phyloP scores from a whole-genome alignment of 2,888 invertebrate genomes.

The Argynnis bischoffii region DNA sequence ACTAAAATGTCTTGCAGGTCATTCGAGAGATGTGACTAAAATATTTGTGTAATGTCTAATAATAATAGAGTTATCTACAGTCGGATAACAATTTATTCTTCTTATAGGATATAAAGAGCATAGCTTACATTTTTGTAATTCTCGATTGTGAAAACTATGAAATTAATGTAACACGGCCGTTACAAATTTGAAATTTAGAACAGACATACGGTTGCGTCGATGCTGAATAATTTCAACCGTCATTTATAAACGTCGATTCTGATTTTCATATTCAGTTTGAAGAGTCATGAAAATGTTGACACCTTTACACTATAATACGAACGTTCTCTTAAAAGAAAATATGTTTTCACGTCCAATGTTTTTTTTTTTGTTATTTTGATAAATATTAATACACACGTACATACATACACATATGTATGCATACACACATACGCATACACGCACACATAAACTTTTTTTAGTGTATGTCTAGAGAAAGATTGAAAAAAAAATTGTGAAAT shows the following conservation, averaged over 20 bases:
- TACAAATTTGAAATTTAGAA: slow-evolving; percentile 71
- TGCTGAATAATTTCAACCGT: slow-evolving; percentile 57
- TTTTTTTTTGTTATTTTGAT: too few relatives aligned
- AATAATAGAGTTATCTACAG: too few relatives aligned
- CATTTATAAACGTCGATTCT: slow-evolving; percentile 61
- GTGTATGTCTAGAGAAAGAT: too few relatives aligned
- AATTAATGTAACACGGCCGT: slow-evolving; percentile 69
- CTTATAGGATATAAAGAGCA: background rate
- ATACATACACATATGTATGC: too few relatives aligned
- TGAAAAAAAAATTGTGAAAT: too few relatives aligned
- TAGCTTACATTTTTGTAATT: slow-evolving; percentile 41
- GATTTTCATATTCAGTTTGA: slow-evolving; percentile 67
- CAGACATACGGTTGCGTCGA: slow-evolving; percentile 60
- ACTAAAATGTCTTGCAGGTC: too few relatives aligned
- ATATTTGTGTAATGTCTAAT: too few relatives aligned
- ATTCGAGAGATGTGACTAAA: too few relatives aligned
- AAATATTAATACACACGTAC: too few relatives aligned
- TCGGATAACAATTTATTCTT: too few relatives aligned
- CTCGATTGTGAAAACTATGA: slow-evolving; percentile 47
- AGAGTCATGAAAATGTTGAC: slow-evolving; percentile 42
- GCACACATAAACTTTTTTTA: too few relatives aligned
- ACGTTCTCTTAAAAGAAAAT: slow-evolving; percentile 11
- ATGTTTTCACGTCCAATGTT: background rate
- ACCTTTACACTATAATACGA: slow-evolving; percentile 40
- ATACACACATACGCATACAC: too few relatives aligned